A percentile compares a stretch with the other conserved stretches of the same genome.
These are phyloP conservation scores for mouse (Mus musculus) DNA, from an alignment of 2,113 vertebrate genomes.

Conservation along the genomic window GRCm39 chr5:52967501-52968000, in stretches of 20 bases:
- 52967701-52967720: too few relatives aligned
- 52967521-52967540: neutral
- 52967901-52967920: neutral
- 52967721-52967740: neutral
- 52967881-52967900: constrained; percentile 11
- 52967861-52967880: constrained; percentile 13
- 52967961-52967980: too few relatives aligned
- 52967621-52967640: neutral
- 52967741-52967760: constrained; percentile 1
- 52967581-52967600: neutral
- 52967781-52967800: neutral
- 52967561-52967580: neutral
- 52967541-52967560: too few relatives aligned
- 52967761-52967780: neutral
- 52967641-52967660: neutral
- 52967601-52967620: neutral
- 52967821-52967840: neutral
- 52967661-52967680: neutral
- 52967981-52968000: neutral
- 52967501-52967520: neutral
- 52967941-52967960: neutral
- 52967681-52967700: too few relatives aligned
- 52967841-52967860: neutral
- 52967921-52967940: too few relatives aligned
- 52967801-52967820: neutral